Evolutionary conservation across 2,113 vertebrate genomes (phyloP), one percentile per base, ranked within the genome.

Genomic region (Nannospalax galili): DNA sequence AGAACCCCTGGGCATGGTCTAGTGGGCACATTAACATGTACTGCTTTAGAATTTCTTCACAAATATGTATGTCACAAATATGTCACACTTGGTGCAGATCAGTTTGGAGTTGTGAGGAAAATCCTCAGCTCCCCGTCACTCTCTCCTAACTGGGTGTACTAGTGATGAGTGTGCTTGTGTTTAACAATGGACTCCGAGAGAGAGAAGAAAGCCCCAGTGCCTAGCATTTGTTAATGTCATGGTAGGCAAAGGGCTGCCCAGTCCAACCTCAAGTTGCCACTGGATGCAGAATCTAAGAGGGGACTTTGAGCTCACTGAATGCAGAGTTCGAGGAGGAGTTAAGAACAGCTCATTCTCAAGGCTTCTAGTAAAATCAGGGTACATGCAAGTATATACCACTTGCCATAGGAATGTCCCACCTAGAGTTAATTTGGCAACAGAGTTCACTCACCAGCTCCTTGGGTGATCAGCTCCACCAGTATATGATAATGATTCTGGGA

Each of bases 11-110:
- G n/a, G 24, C 32, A 73, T 94, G 24, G 35, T 81, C 26, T 77
- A 80, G 67, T 42, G 26, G 32, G 12, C 65, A 77, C 22, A 72
- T 92, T 67, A 72, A 72, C 65, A 67, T 35, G 26, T 85, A 26
- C 62, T 52, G 60, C 64, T 91, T 74, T 73, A 45, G 22, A 88
- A 92, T 69, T 91, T 91, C 73, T 85, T 82, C 86, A 93, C 48
- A 77, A 93, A 80, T 40, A 62, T 0, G 0, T 74, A 82, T 81
- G 67, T 94, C 48, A 89, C 30, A 74, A 64, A 32, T 88, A 52
- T 19, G 40, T 88, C 67, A 80, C 72, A 62, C 7, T 35, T 77
- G 45, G 56, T 11, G 4, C 30, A 26, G 48, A 90, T 85, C 20
- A 62, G n/a, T 73, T 78, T 86, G 35, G 69, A 89, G 78, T 6